phyloP scores from a whole-genome alignment of 2,888 invertebrate genomes.

The Tenthredo distinguenda region DNA sequence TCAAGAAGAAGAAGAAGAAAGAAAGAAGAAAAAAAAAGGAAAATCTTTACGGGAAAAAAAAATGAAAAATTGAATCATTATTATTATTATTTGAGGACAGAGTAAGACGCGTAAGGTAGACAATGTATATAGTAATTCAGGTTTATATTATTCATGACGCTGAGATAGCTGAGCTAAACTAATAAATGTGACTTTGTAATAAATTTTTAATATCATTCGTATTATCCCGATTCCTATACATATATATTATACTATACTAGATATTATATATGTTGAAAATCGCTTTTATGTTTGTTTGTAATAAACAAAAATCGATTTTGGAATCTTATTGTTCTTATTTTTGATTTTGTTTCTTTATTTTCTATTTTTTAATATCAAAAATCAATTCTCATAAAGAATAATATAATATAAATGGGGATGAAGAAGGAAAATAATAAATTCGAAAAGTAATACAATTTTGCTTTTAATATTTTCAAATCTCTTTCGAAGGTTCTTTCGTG shows the following conservation, averaged over 20 bases:
- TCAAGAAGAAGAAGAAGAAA: neutral
- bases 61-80: constrained; percentile 14
- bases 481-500: too few relatives aligned
- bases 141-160: constrained; percentile 70
- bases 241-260: neutral
- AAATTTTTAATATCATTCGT: constrained; percentile 55
- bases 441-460: neutral
- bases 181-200: constrained; percentile 75
- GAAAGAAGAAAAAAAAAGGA: neutral
- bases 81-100: constrained; percentile 53
- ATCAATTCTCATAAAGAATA: neutral
- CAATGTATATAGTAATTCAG: constrained; percentile 72
- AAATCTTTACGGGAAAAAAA: constrained; percentile 52
- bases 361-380: too few relatives aligned
- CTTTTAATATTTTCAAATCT: neutral
- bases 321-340: too few relatives aligned
- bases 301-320: neutral
- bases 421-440: too few relatives aligned
- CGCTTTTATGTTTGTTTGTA: neutral
- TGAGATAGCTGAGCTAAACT: constrained; percentile 69
- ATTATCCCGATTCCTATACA: neutral
- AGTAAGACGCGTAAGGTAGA: constrained; percentile 60
- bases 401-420: neutral
- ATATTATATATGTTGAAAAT: neutral
- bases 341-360: too few relatives aligned